Conservation (phyloP, 1,140 invertebrate genomes). For the Wasmannia auropunctata region DNA sequence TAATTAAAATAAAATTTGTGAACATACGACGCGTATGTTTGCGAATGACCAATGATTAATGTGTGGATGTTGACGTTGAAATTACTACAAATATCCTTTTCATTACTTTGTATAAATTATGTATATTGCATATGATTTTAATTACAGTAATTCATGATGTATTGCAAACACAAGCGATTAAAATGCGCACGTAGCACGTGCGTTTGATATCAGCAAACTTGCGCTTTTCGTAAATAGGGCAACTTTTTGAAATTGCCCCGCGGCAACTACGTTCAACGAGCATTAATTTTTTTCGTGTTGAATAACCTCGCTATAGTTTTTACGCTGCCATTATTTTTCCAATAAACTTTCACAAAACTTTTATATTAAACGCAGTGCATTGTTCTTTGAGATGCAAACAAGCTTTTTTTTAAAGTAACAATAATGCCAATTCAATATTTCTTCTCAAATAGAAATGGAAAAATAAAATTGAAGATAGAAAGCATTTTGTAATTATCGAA, state of each 20-base stretch:
- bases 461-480: background rate
- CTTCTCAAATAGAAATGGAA: background rate
- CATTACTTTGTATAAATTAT: constrained; percentile 30
- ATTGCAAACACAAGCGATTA: background rate
- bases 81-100: constrained; percentile 16
- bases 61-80: background rate
- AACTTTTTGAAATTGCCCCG: background rate
- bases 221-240: background rate
- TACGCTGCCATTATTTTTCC: background rate
- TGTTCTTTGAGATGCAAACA: background rate
- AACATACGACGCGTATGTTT: background rate
- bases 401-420: background rate
- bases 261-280: background rate
- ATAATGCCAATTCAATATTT: background rate
- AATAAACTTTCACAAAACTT: background rate
- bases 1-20: constrained; percentile 17
- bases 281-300: constrained; percentile 25
- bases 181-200: background rate
- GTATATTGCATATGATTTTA: background rate
- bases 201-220: background rate
- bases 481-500: background rate
- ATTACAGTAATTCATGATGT: constrained; percentile 2
- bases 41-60: background rate
- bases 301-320: background rate
- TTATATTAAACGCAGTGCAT: background rate